Percentiles rank a stretch among this genome's conserved stretches.
phyloP scores from a whole-genome alignment of 2,797 vertebrate species.

The Poeciliopsis turneri region DNA sequence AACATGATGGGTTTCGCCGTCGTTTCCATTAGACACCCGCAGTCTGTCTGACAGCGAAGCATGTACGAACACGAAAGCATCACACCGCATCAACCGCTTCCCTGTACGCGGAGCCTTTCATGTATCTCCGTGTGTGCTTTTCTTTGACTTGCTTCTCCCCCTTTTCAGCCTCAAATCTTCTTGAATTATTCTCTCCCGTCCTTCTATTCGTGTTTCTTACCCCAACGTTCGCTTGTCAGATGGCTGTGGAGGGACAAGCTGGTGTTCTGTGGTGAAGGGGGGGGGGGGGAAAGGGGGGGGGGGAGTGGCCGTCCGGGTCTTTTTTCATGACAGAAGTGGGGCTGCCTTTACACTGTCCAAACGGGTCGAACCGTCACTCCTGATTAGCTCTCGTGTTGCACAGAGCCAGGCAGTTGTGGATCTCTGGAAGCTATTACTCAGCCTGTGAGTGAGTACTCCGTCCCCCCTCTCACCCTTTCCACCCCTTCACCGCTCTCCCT shows the following conservation, averaged over 20 bases:
- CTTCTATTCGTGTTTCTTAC: slow-evolving; percentile 26
- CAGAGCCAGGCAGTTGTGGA: slow-evolving; percentile 78
- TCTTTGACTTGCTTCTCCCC: slow-evolving; percentile 48
- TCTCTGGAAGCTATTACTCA: slow-evolving; percentile 99
- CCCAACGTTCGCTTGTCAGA: slow-evolving; percentile 60
- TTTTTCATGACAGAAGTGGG: slow-evolving; percentile 89
- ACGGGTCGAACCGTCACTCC: slow-evolving; percentile 94
- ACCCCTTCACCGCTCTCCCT: slow-evolving; percentile 49
- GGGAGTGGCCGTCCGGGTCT: slow-evolving; percentile 76
- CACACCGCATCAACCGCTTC: slow-evolving; percentile 41
- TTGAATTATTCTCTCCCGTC: slow-evolving; percentile 49
- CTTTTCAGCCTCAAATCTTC: slow-evolving; percentile 52
- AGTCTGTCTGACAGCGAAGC: slow-evolving; percentile 65
- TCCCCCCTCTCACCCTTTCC: slow-evolving; percentile 68
- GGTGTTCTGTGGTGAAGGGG: slow-evolving; percentile 69
- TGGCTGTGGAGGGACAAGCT: slow-evolving; percentile 58
- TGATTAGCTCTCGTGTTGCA: slow-evolving; percentile 92
- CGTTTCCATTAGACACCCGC: slow-evolving; percentile 73
- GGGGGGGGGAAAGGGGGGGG: slow-evolving; percentile 47
- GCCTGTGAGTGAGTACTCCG: slow-evolving; percentile 83
- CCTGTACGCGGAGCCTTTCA: slow-evolving; percentile 27
- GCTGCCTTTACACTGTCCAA: slow-evolving; percentile 95
- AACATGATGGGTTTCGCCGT: slow-evolving; percentile 74
- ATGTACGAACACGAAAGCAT: slow-evolving; percentile 55
- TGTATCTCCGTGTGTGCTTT: slow-evolving; percentile 44